Conservation (phyloP, 2,888 invertebrate species). For the Xestoiulus laeticollis region DNA sequence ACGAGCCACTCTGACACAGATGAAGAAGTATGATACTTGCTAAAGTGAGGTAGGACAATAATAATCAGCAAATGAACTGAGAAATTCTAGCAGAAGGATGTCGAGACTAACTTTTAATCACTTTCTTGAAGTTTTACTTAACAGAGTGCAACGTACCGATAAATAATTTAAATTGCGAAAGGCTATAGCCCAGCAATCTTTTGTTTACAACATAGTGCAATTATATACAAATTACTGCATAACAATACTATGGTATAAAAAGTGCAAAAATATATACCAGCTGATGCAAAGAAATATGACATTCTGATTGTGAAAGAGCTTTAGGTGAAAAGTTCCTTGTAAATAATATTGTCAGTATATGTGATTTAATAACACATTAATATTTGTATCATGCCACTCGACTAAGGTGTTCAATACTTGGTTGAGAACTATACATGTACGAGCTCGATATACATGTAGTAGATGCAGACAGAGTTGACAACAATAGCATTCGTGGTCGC, state of each 20-base stretch:
- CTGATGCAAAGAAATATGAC: neutral
- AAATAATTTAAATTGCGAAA: neutral
- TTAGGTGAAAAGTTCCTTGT: too few relatives aligned
- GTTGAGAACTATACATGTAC: too few relatives aligned
- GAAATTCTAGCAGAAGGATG: neutral
- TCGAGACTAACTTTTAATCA: neutral
- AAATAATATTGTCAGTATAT: too few relatives aligned
- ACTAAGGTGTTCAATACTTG: too few relatives aligned
- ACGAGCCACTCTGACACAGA: conserved; percentile 8
- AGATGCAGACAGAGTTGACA: too few relatives aligned
- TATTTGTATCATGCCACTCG: too few relatives aligned
- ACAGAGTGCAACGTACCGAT: neutral
- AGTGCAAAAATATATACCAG: neutral
- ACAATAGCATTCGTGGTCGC: too few relatives aligned
- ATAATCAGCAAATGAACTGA: conserved; percentile 10
- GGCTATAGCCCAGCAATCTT: too few relatives aligned
- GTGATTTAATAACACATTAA: too few relatives aligned
- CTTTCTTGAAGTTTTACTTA: neutral
- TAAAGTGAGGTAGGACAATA: neutral
- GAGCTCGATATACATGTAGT: too few relatives aligned
- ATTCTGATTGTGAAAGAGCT: too few relatives aligned
- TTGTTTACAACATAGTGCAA: neutral
- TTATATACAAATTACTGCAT: too few relatives aligned
- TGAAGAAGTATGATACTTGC: conserved; percentile 10
- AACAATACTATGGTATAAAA: neutral